Conservation (phyloP, 2,888 invertebrate species). For the Flexamia atlantica region DNA sequence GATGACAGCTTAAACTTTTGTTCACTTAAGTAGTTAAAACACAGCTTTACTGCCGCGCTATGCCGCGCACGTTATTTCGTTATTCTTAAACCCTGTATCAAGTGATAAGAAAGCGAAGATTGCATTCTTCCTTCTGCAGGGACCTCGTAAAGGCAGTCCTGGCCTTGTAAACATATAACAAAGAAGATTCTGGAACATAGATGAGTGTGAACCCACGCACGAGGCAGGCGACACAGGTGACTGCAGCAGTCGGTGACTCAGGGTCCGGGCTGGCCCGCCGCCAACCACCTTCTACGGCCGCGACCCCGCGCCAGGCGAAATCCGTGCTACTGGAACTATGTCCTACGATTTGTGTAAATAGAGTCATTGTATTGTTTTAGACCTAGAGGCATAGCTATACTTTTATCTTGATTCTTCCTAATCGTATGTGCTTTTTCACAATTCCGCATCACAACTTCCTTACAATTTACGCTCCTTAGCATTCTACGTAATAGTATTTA, state of each 20-base stretch:
- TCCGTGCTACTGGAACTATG: too few relatives aligned
- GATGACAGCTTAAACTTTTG: too few relatives aligned
- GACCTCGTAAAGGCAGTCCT: background rate
- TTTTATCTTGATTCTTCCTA: too few relatives aligned
- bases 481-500: too few relatives aligned
- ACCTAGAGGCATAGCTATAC: too few relatives aligned
- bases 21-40: too few relatives aligned
- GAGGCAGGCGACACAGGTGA: background rate
- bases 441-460: too few relatives aligned
- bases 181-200: background rate
- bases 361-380: too few relatives aligned
- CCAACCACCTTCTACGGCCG: constrained; percentile 14
- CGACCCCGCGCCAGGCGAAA: background rate
- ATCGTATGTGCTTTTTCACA: too few relatives aligned
- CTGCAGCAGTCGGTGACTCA: background rate
- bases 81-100: background rate
- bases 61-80: background rate
- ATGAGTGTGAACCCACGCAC: background rate
- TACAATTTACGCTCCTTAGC: too few relatives aligned
- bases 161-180: background rate
- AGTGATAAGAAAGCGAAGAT: constrained; percentile 1
- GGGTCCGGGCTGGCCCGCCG: constrained; percentile 1
- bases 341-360: too few relatives aligned
- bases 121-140: background rate
- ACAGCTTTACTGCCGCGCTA: too few relatives aligned